Conservation (phyloP, 2,113 vertebrate species). For the Microtus oregoni region DNA sequence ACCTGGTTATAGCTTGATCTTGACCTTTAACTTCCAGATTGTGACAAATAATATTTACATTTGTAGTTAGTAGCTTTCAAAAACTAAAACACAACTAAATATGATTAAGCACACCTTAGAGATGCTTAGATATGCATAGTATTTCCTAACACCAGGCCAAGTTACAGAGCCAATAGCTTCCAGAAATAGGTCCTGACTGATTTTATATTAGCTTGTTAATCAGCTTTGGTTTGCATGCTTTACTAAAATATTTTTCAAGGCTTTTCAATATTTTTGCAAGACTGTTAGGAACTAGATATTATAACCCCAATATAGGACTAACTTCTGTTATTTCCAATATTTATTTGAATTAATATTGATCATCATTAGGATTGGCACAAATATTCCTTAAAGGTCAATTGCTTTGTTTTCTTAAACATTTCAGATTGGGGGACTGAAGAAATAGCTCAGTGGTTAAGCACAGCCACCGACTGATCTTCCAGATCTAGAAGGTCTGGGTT, state of each 20-base stretch:
- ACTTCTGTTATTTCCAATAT: background rate
- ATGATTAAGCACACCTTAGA: background rate
- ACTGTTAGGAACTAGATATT: background rate
- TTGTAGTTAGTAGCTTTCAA: background rate
- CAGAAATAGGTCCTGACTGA: background rate
- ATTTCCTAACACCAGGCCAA: background rate
- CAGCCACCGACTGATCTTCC: too few relatives aligned
- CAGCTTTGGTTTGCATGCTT: background rate
- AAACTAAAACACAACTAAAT: background rate
- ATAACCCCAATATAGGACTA: background rate
- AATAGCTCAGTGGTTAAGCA: too few relatives aligned
- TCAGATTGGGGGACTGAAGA: background rate
- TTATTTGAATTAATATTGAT: background rate
- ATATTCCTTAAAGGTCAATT: slow-evolving; percentile 32
- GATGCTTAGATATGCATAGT: background rate
- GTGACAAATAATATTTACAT: background rate
- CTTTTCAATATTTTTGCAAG: background rate
- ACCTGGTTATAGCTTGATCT: background rate
- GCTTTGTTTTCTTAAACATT: slow-evolving; percentile 15
- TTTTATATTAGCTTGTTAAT: background rate
- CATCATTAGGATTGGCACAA: background rate
- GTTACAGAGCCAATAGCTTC: background rate
- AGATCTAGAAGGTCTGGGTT: too few relatives aligned
- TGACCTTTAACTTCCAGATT: background rate
- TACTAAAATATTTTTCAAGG: background rate